These are phyloP conservation scores for Phymastichus coffea DNA, from an alignment of 1,140 invertebrate genomes.

Conservation along the genomic window DNA sequence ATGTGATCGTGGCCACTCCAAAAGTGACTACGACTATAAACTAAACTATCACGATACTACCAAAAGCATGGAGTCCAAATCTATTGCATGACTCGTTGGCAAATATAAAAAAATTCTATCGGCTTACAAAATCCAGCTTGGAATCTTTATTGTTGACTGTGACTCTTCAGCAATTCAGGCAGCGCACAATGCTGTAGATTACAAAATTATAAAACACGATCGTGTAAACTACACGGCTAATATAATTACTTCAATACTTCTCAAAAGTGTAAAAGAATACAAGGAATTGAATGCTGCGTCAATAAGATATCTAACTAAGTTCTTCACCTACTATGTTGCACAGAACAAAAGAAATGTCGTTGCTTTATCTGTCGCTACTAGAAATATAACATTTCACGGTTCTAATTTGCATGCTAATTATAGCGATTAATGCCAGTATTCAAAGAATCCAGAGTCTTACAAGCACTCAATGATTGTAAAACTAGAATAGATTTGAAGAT, in stretches of 20 bases:
- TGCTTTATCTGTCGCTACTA: neutral
- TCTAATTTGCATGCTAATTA: constrained; percentile 9
- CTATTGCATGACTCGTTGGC: constrained; percentile 2
- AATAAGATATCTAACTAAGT: constrained; percentile 16
- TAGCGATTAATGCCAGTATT: constrained; percentile 17
- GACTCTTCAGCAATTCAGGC: constrained; percentile 25
- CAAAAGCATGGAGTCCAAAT: constrained; percentile 13
- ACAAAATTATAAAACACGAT: constrained; percentile 5
- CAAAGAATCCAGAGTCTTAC: constrained; percentile 12
- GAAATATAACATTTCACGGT: constrained; percentile 16
- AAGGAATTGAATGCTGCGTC: constrained; percentile 2
- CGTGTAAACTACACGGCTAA: constrained; percentile 9
- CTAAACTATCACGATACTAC: constrained; percentile 11
- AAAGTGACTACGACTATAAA: constrained; percentile 10
- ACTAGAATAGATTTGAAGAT: neutral
- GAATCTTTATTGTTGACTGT: constrained; percentile 26
- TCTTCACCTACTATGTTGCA: constrained; percentile 6
- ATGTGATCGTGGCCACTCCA: neutral
- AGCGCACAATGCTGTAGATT: constrained; percentile 7
- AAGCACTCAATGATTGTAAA: neutral
- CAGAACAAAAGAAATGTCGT: constrained; percentile 5
- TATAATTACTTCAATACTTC: constrained; percentile 1
- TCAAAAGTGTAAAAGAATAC: constrained; percentile 8
- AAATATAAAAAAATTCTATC: constrained; percentile 26
- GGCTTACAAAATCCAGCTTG: constrained; percentile 9